Conservation (phyloP, 2,797 vertebrate genomes). For the Rachycentron canadum region DNA sequence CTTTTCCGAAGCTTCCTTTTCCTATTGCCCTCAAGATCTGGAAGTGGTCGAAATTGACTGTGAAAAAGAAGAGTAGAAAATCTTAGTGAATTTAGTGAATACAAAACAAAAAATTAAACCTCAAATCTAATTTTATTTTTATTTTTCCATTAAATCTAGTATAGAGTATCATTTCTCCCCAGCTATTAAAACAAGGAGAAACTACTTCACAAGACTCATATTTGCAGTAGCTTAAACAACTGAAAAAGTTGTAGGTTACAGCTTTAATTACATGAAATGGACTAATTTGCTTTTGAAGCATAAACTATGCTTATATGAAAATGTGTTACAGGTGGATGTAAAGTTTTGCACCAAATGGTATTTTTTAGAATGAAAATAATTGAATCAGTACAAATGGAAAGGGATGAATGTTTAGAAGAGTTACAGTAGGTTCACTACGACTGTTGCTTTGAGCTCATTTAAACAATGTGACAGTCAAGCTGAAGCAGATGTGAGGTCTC, state of each 20-base stretch:
- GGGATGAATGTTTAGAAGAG: slow-evolving; percentile 7
- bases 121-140: background rate
- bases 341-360: background rate
- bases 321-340: background rate
- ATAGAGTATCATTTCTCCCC: too few species aligned
- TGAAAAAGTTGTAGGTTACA: background rate
- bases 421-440: slow-evolving; percentile 20
- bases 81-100: background rate
- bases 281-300: background rate
- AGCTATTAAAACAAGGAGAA: too few species aligned
- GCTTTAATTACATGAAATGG: background rate
- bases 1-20: slow-evolving; percentile 99
- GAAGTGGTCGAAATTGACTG: slow-evolving; percentile 98
- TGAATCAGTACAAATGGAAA: slow-evolving; percentile 21
- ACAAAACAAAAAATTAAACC: slow-evolving; percentile 15
- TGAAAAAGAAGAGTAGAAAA: slow-evolving; percentile 61
- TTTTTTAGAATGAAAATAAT: background rate
- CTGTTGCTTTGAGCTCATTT: slow-evolving; percentile 39
- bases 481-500: slow-evolving; percentile 44
- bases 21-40: slow-evolving; percentile 97
- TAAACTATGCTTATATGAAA: background rate
- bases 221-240: background rate
- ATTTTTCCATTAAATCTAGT: too few species aligned
- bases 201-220: too few species aligned
- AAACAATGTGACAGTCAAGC: slow-evolving; percentile 39